These are phyloP conservation scores for Halocynthia roretzi DNA, from an alignment of 23 tunicate genomes.

Conservation along the genomic window DNA sequence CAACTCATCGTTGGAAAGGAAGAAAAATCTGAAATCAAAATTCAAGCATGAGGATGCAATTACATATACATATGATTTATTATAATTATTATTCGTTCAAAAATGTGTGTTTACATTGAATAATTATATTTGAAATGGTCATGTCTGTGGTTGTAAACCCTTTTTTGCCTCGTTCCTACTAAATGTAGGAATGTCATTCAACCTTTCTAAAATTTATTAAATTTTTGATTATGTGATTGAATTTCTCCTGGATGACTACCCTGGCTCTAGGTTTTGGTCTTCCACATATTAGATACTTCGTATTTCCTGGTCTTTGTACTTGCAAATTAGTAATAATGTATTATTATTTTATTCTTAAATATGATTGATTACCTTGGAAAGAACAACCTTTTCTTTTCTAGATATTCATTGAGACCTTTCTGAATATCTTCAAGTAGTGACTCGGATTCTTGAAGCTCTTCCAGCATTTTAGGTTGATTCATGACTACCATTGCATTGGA, in stretches of 20 bases:
- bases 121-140: too few species aligned
- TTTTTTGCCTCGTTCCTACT: too few species aligned
- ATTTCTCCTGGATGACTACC: too few species aligned
- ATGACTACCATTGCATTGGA: conserved; percentile 76
- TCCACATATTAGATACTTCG: too few species aligned
- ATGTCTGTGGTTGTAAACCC: too few species aligned
- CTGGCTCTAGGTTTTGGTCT: too few species aligned
- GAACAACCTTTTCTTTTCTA: conserved; percentile 70
- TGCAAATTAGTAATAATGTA: too few species aligned
- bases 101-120: too few species aligned
- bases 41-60: neutral
- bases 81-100: neutral
- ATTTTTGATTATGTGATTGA: too few species aligned
- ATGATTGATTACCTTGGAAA: conserved; percentile 55
- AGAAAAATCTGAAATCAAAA: conserved; percentile 54
- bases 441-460: conserved; percentile 55
- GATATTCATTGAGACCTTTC: conserved; percentile 72
- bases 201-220: too few species aligned
- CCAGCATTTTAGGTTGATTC: conserved; percentile 54
- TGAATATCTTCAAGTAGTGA: conserved; percentile 72
- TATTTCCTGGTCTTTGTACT: too few species aligned
- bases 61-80: neutral
- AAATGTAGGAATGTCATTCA: too few species aligned
- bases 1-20: conserved; percentile 81
- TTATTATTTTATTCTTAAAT: neutral